These are phyloP conservation scores for Kuschelorhynchus macadamiae DNA, from an alignment of 2,888 invertebrate species.

Conservation along the genomic window DNA sequence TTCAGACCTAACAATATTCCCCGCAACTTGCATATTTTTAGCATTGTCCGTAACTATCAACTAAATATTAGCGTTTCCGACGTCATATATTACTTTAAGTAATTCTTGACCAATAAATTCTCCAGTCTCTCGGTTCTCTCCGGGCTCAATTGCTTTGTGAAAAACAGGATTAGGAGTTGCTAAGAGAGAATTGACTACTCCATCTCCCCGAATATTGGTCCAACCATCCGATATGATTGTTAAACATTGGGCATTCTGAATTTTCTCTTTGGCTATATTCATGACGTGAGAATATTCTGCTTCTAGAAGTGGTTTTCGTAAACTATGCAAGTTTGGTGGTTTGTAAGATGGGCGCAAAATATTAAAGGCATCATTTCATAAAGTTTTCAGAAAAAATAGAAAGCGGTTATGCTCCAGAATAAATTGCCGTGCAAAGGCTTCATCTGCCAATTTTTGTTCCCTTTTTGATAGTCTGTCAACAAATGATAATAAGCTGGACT, in stretches of 20 bases:
- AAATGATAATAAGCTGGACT: too few species aligned
- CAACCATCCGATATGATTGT: neutral
- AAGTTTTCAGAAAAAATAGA: too few species aligned
- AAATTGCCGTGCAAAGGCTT: too few species aligned
- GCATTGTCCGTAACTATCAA: constrained; percentile 10
- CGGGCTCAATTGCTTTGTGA: constrained; percentile 2
- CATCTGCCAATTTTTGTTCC: too few species aligned
- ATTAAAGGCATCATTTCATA: neutral
- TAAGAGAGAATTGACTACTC: neutral
- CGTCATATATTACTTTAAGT: constrained; percentile 10
- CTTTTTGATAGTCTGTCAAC: too few species aligned
- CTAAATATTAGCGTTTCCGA: constrained; percentile 9
- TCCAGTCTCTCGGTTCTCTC: neutral
- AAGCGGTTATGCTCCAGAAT: too few species aligned
- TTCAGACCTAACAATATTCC: constrained; percentile 14
- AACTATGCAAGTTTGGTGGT: constrained; percentile 1
- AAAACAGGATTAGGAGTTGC: neutral
- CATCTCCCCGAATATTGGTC: constrained; percentile 2
- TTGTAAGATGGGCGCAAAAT: constrained; percentile 4
- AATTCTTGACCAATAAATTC: constrained; percentile 8
- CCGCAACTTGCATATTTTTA: constrained; percentile 5
- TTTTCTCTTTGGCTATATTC: neutral
- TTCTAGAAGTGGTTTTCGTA: constrained; percentile 4
- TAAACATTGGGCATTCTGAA: neutral
- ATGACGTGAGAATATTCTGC: neutral